A percentile compares a stretch with the other conserved stretches of the same genome.
Conservation (phyloP, 1,140 invertebrate genomes). For the Parasteatoda tepidariorum region DNA sequence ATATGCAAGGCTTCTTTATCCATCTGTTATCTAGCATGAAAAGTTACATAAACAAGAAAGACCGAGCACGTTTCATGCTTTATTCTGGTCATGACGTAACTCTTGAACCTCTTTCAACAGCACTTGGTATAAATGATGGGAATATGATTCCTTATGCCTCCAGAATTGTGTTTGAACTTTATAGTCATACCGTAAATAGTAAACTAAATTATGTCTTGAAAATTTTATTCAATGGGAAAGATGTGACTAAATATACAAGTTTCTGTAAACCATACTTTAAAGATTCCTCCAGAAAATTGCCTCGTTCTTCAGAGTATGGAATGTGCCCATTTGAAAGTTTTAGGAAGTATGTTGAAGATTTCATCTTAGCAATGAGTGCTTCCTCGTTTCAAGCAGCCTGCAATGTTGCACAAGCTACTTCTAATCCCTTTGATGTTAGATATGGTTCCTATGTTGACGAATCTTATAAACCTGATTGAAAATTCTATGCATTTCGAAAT, state of each 20-base stretch:
- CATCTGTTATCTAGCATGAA: slow-evolving; percentile 76
- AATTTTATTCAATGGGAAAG: slow-evolving; percentile 85
- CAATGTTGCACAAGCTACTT: slow-evolving; percentile 19
- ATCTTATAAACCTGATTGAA: slow-evolving; percentile 25
- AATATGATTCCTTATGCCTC: slow-evolving; percentile 81
- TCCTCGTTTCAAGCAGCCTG: slow-evolving; percentile 59
- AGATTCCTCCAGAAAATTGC: not conserved
- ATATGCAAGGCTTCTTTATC: slow-evolving; percentile 68
- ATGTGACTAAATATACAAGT: slow-evolving; percentile 82
- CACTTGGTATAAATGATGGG: slow-evolving; percentile 78
- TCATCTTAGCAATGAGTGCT: slow-evolving; percentile 52
- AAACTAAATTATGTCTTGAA: slow-evolving; percentile 81
- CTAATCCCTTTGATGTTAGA: slow-evolving; percentile 41
- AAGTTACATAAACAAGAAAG: slow-evolving; percentile 80
- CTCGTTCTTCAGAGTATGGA: slow-evolving; percentile 15
- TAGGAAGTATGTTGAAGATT: slow-evolving; percentile 65
- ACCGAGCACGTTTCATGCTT: slow-evolving; percentile 81
- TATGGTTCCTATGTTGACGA: slow-evolving; percentile 56
- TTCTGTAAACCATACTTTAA: slow-evolving; percentile 75
- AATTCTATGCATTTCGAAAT: not conserved
- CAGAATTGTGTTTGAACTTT: slow-evolving; percentile 83
- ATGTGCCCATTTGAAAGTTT: slow-evolving; percentile 67
- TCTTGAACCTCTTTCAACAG: slow-evolving; percentile 82
- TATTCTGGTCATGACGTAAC: slow-evolving; percentile 94
- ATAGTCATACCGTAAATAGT: slow-evolving; percentile 62